Evolutionary conservation across 1,140 invertebrate genomes (phyloP), one percentile per base, ranked within the genome.

Genomic region (Sitobion miscanthi): DNA sequence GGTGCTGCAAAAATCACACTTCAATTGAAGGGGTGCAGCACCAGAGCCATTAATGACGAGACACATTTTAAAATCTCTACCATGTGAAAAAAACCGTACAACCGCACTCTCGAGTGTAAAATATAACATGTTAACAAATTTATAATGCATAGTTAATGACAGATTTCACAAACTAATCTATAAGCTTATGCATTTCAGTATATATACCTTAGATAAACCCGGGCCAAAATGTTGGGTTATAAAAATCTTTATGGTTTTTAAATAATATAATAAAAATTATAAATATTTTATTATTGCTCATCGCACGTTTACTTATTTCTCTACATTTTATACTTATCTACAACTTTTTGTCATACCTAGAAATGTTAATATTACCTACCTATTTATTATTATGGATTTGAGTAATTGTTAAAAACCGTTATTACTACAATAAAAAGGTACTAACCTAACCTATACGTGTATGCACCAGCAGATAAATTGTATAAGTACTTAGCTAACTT

Each of bases 11-110:
- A 77, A 91, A 91, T 91, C 69, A 91, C 45, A 91, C 62, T 91
- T 91, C 62, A 82, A 35, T 91, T 91, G 45, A 91, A 91, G 90
- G 90, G 90, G 90, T 82, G 90, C 90, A 52, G 54, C 11, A 9
- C 38, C 57, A 3, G 35, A 3, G 4, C 35, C 90, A 91, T 82
- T 82, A 91, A 91, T 91, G 90, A 82, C 90, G 42, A 82, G 69
- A 82, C 90, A 82, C 69, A 35, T 91, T 91, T 91, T 91, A 30
- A 82, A 49, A 77, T 82, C 90, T 77, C 30, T 82, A 35, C 62
- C 90, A 52, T 91, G 90, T 82, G 90, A 91, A 82, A 62, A 91
- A 42, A 42, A 20, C 45, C 52, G 52, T 42, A 38, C 47, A 2
- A 47, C 30, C n/a, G 30, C 88, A 62, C 23, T 25, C 35, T 62